phyloP scores from a whole-genome alignment of 92 coral and sea anemone species.

The Diadumene lineata region DNA sequence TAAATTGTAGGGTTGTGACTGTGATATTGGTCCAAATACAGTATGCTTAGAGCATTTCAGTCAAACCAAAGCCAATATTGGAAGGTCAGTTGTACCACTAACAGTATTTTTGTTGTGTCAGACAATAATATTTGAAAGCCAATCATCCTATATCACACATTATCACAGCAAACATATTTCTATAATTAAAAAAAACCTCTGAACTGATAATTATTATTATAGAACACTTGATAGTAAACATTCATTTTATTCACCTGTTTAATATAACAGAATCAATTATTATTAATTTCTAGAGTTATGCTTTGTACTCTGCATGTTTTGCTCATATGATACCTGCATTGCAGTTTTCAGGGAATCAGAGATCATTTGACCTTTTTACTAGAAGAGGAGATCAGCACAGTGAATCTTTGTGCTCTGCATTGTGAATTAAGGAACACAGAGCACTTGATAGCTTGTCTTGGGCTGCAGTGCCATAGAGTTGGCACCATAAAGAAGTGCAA shows the following conservation, averaged over 20 bases:
- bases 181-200: no score
- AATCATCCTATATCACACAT: background rate
- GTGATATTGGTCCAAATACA: conserved; percentile 43
- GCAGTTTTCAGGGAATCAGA: conserved; percentile 13
- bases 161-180: background rate
- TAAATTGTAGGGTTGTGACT: conserved; percentile 29
- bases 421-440: conserved; percentile 17
- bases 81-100: conserved; percentile 6
- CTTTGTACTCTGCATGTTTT: background rate
- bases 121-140: background rate
- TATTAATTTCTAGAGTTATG: background rate
- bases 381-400: conserved; percentile 17
- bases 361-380: conserved; percentile 15
- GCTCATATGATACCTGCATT: no score
- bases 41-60: conserved; percentile 43
- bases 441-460: conserved; percentile 9
- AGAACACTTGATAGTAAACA: background rate
- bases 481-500: conserved; percentile 4
- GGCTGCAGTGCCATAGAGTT: background rate
- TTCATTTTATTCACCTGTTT: no score
- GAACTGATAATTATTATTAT: background rate
- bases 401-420: conserved; percentile 13
- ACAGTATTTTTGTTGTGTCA: background rate
- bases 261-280: no score
- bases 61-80: conserved; percentile 36